These are phyloP conservation scores for Yponomeuta cagnagella DNA, from an alignment of 2,888 invertebrate genomes.

Conservation along the genomic window DNA sequence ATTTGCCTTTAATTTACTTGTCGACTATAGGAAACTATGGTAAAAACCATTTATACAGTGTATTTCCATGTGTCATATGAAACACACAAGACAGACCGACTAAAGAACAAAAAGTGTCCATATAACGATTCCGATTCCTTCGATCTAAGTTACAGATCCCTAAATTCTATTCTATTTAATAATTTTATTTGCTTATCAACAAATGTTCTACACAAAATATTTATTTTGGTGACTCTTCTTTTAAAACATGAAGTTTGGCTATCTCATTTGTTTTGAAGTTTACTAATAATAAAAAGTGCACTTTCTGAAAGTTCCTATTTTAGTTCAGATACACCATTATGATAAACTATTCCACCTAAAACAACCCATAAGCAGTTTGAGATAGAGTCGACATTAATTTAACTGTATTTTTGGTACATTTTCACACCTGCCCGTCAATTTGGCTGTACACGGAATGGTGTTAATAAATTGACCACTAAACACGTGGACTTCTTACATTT, in stretches of 20 bases:
- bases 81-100: too few relatives aligned
- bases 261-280: neutral
- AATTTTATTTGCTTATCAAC: too few relatives aligned
- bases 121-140: too few relatives aligned
- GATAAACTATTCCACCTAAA: neutral
- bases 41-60: too few relatives aligned
- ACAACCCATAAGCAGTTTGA: neutral
- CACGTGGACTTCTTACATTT: neutral
- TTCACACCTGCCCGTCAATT: slow-evolving; percentile 4
- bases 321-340: neutral
- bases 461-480: slow-evolving; percentile 6
- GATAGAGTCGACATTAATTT: neutral
- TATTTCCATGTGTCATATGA: too few relatives aligned
- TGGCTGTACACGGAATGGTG: neutral
- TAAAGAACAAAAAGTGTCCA: too few relatives aligned
- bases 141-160: too few relatives aligned
- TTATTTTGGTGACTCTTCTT: neutral
- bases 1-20: too few relatives aligned
- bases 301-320: neutral
- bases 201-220: neutral
- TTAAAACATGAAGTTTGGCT: neutral
- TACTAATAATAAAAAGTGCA: slow-evolving; percentile 1
- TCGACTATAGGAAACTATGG: too few relatives aligned
- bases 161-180: too few relatives aligned
- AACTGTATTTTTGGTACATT: neutral